phyloP scores from a whole-genome alignment of 1,140 invertebrate species.

The Drosophila yakuba region DNA sequence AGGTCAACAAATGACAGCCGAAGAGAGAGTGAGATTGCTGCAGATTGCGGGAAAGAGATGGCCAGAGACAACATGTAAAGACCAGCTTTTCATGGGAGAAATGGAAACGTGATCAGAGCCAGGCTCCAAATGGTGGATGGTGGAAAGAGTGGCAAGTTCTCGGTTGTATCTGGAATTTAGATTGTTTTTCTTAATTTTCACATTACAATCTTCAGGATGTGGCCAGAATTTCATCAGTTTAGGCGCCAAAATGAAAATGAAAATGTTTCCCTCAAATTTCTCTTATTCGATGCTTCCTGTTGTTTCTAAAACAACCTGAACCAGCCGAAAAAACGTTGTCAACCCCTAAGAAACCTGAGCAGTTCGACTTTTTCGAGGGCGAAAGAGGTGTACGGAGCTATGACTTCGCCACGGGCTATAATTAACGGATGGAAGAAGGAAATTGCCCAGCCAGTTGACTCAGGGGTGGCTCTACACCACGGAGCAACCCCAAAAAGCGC shows the following conservation, averaged over 20 bases:
- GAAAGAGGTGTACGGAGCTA: slow-evolving; percentile 27
- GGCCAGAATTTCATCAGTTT: too few relatives aligned
- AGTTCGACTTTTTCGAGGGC: slow-evolving; percentile 4
- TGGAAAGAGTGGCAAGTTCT: neutral
- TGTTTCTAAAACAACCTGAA: slow-evolving; percentile 19
- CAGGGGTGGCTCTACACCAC: slow-evolving; percentile 22
- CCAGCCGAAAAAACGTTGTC: slow-evolving; percentile 4
- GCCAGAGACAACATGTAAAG: neutral
- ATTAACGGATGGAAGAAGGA: slow-evolving; percentile 36
- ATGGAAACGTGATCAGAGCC: slow-evolving; percentile 27
- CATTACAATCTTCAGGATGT: neutral
- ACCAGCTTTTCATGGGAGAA: slow-evolving; percentile 28
- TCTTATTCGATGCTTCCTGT: neutral
- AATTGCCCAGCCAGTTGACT: slow-evolving; percentile 56
- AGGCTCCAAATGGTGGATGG: slow-evolving; percentile 11
- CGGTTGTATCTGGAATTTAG: neutral
- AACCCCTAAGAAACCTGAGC: slow-evolving; percentile 25
- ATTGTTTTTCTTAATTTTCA: neutral
- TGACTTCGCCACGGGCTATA: slow-evolving; percentile 32
- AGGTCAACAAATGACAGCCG: slow-evolving; percentile 57
- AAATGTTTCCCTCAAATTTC: slow-evolving; percentile 6
- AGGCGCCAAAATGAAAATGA: slow-evolving; percentile 6
- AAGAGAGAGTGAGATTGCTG: slow-evolving; percentile 12
- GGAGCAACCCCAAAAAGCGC: slow-evolving; percentile 45
- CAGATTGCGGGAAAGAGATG: slow-evolving; percentile 15